These are phyloP conservation scores for Argyra leucocephala DNA, from an alignment of 2,888 invertebrate species.

Conservation along the genomic window DNA sequence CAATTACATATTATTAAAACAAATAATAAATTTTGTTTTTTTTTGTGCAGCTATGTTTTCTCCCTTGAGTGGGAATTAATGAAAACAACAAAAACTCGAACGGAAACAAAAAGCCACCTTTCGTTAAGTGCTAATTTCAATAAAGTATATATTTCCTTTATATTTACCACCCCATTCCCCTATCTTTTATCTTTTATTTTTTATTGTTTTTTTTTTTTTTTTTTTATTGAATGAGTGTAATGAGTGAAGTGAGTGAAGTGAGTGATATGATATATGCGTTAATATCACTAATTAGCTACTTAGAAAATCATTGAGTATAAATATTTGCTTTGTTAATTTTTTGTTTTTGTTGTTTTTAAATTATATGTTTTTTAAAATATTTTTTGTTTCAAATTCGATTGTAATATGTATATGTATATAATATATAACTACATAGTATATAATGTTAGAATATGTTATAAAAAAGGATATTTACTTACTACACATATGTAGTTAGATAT, in stretches of 20 bases:
- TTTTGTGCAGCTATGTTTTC: neutral
- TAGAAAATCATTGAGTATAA: conserved; percentile 1
- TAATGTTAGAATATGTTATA: too few species aligned
- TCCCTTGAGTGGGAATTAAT: neutral
- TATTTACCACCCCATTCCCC: neutral
- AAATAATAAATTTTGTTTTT: neutral
- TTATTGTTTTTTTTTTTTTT: too few species aligned
- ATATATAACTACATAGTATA: too few species aligned
- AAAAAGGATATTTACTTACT: too few species aligned
- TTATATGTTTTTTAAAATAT: too few species aligned
- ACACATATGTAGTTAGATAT: neutral
- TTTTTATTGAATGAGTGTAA: too few species aligned
- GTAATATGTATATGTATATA: too few species aligned
- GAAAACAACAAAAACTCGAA: neutral
- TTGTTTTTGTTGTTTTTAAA: neutral
- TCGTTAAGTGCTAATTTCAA: conserved; percentile 6
- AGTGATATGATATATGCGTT: neutral
- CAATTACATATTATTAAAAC: neutral
- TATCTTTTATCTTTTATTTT: too few species aligned
- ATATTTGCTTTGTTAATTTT: neutral
- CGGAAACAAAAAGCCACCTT: conserved; percentile 6
- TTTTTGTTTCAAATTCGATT: too few species aligned
- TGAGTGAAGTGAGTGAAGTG: too few species aligned
- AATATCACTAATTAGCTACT: conserved; percentile 6
- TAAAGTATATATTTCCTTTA: neutral